A percentile compares a stretch with the other conserved stretches of the same genome.
Conservation (phyloP, 2,113 vertebrate genomes). For the Coryphaenoides rupestris region DNA sequence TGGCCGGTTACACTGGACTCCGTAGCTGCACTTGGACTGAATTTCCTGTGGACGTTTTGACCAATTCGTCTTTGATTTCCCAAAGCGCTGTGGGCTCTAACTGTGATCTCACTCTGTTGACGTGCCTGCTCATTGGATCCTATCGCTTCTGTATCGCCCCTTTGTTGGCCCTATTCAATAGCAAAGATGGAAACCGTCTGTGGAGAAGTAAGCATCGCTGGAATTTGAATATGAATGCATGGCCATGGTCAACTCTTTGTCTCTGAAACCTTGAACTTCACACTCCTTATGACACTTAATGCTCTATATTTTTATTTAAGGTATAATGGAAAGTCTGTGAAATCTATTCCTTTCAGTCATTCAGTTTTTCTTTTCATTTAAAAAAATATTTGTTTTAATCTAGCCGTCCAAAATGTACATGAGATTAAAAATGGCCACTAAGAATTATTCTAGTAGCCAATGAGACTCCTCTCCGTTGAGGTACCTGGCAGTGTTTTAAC, state of each 20-base stretch:
- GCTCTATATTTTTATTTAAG: too few relatives aligned
- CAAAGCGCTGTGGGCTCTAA: slow-evolving; percentile 66
- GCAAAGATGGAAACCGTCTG: slow-evolving; percentile 55
- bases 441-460: too few relatives aligned
- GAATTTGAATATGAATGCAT: background rate
- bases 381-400: too few relatives aligned
- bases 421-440: too few relatives aligned
- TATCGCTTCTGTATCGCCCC: slow-evolving; percentile 89
- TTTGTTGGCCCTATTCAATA: slow-evolving; percentile 85
- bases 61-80: slow-evolving; percentile 77
- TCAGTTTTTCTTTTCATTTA: too few relatives aligned
- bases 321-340: too few relatives aligned
- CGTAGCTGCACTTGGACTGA: slow-evolving; percentile 87
- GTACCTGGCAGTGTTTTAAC: too few relatives aligned
- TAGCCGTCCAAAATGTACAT: too few relatives aligned
- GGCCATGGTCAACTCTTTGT: background rate
- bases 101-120: slow-evolving; percentile 83
- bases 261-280: too few relatives aligned
- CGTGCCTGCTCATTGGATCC: slow-evolving; percentile 84
- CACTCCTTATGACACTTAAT: too few relatives aligned
- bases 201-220: slow-evolving; percentile 79
- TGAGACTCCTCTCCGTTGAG: too few relatives aligned
- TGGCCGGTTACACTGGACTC: slow-evolving; percentile 83
- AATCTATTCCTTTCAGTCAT: too few relatives aligned
- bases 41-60: slow-evolving; percentile 72